Evolutionary conservation across 2,888 invertebrate species (phyloP).

Genomic region (Napeogenes sylphis): DNA sequence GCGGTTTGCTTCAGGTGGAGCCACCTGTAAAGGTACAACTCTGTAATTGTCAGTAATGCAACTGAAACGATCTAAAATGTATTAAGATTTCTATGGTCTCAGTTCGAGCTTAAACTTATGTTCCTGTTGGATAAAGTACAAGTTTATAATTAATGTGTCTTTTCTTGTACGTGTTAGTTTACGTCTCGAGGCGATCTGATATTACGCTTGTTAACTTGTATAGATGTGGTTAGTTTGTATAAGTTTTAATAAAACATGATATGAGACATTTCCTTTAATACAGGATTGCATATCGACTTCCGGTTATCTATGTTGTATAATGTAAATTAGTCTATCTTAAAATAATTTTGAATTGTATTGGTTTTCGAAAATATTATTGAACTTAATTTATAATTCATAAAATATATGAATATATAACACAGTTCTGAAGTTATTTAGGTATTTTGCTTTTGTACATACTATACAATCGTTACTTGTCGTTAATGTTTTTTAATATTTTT

Average conservation of each 20-base stretch:
- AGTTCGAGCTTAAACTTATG: constrained; percentile 27
- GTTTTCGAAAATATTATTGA: no score
- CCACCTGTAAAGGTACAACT: no score
- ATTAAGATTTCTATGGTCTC: constrained; percentile 16
- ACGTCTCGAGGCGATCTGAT: constrained; percentile 30
- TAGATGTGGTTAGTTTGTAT: constrained; percentile 21
- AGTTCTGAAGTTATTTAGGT: no score
- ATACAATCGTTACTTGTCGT: no score
- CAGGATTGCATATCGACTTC: background rate
- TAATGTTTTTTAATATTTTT: no score
- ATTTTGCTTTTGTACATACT: no score
- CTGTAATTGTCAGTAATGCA: background rate
- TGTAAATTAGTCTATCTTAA: no score
- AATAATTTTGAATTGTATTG: no score
- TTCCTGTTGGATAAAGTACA: constrained; percentile 25
- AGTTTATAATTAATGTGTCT: constrained; percentile 36
- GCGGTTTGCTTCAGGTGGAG: no score
- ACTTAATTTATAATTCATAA: no score
- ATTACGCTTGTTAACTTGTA: constrained; percentile 29
- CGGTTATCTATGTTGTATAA: no score
- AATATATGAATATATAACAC: no score
- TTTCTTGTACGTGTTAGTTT: constrained; percentile 31
- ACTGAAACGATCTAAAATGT: constrained; percentile 3
- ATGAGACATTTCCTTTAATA: constrained; percentile 8
- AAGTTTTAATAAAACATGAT: constrained; percentile 11